phyloP scores from a whole-genome alignment of 2,113 vertebrate species.

The Struthio camelus region DNA sequence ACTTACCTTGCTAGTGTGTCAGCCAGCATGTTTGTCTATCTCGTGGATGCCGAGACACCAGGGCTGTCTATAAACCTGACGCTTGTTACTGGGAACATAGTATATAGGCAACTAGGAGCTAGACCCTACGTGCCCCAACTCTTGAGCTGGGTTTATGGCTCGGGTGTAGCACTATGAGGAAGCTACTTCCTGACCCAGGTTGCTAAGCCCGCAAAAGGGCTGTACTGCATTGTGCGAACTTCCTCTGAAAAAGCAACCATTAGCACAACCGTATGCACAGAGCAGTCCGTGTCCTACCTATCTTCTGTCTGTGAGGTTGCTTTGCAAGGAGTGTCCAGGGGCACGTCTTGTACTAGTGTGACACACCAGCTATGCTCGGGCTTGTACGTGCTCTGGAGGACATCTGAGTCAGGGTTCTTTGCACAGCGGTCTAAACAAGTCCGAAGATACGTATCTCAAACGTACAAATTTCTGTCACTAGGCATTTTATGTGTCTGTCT shows the following conservation, averaged over 20 bases:
- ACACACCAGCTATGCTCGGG: neutral
- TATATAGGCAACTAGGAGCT: neutral
- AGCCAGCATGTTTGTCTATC: accelerated
- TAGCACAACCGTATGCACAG: accelerated
- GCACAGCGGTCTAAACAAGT: neutral
- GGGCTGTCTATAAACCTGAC: neutral
- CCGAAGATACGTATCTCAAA: neutral
- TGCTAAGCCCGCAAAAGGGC: neutral
- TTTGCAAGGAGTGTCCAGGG: neutral
- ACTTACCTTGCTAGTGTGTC: neutral
- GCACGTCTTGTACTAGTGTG: neutral
- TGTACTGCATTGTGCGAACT: accelerated
- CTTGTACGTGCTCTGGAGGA: neutral
- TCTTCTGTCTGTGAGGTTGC: accelerated
- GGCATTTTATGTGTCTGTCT: neutral
- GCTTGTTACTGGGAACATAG: neutral
- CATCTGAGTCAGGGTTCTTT: neutral
- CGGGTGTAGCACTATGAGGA: neutral
- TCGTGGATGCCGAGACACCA: neutral
- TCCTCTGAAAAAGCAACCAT: accelerated
- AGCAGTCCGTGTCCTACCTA: neutral
- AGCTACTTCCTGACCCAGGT: neutral
- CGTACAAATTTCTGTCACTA: neutral
- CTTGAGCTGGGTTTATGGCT: neutral
- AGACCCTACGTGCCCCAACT: neutral